phyloP scores from a whole-genome alignment of 53 echinoderm and acorn worm species.

The Apostichopus leukothele region DNA sequence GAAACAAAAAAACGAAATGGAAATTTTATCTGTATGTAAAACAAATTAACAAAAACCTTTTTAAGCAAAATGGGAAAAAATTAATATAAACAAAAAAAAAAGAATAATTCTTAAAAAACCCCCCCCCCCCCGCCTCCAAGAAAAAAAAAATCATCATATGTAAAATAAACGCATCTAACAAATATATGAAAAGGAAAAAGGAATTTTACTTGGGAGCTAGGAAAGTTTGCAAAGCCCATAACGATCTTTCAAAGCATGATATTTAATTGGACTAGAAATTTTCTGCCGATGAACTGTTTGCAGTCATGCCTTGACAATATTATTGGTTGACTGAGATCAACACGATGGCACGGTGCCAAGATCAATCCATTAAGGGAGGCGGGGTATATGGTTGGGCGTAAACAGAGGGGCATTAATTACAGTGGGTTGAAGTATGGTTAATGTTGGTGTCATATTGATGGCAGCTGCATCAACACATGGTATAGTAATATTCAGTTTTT shows the following conservation, averaged over 20 bases:
- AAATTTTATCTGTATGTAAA: no score
- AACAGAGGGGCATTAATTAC: constrained; percentile 21
- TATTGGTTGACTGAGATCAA: not conserved
- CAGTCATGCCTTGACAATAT: not conserved
- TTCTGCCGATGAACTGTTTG: not conserved
- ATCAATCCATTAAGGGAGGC: constrained; percentile 30
- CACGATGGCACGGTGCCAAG: constrained; percentile 23
- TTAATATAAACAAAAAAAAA: not conserved
- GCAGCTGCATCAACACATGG: constrained; percentile 33
- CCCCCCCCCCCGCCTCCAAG: no score
- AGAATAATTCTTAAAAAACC: not conserved
- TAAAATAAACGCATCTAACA: not conserved
- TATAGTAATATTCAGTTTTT: not conserved
- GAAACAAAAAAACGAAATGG: no score
- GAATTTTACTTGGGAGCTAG: not conserved
- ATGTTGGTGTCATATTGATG: constrained; percentile 29
- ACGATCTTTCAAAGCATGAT: not conserved
- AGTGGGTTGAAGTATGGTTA: not conserved
- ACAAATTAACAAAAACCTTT: no score
- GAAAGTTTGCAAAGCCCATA: not conserved
- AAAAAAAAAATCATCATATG: not conserved
- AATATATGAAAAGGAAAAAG: not conserved
- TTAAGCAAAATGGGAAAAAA: not conserved
- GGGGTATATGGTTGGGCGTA: constrained; percentile 28
- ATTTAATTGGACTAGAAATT: constrained; percentile 10